Percentiles rank a stretch among this genome's conserved stretches.
phyloP scores from a whole-genome alignment of 2,113 vertebrate genomes.

The Dromaius novaehollandiae region DNA sequence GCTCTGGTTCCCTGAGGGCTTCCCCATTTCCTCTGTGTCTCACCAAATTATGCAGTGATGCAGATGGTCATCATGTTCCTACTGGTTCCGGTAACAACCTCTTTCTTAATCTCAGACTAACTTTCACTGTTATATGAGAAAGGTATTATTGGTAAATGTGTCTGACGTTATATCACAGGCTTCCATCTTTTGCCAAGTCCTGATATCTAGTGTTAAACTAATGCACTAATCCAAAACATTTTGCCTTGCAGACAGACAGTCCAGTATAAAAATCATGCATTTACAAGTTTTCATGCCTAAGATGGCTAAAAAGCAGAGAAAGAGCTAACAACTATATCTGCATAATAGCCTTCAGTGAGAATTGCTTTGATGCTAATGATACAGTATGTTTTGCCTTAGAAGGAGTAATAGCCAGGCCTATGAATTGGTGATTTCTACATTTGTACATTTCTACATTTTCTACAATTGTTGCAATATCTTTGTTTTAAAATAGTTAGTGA shows the following conservation, averaged over 20 bases:
- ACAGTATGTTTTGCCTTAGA: conserved; percentile 36
- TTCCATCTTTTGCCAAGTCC: background rate
- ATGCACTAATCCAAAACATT: background rate
- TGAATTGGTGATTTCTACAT: background rate
- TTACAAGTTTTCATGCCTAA: background rate
- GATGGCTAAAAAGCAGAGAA: conserved; percentile 1
- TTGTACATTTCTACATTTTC: background rate
- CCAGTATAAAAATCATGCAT: background rate
- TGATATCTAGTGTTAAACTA: background rate
- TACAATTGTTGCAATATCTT: conserved; percentile 41
- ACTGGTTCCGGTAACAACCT: background rate
- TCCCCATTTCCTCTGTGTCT: background rate
- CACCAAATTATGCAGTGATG: background rate
- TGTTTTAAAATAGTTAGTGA: conserved; percentile 58
- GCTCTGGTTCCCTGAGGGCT: background rate
- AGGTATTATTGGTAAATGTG: background rate
- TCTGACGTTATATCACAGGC: background rate
- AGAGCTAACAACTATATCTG: background rate
- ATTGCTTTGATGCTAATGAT: conserved; percentile 37
- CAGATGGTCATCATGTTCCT: background rate
- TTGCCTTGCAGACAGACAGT: background rate
- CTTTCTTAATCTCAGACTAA: background rate
- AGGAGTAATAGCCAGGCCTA: conserved; percentile 26
- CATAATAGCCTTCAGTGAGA: background rate
- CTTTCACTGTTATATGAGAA: background rate